Percentiles rank a stretch among this genome's conserved stretches.
phyloP scores from a whole-genome alignment of 2,888 invertebrate species.

The Drosophila macrospina region DNA sequence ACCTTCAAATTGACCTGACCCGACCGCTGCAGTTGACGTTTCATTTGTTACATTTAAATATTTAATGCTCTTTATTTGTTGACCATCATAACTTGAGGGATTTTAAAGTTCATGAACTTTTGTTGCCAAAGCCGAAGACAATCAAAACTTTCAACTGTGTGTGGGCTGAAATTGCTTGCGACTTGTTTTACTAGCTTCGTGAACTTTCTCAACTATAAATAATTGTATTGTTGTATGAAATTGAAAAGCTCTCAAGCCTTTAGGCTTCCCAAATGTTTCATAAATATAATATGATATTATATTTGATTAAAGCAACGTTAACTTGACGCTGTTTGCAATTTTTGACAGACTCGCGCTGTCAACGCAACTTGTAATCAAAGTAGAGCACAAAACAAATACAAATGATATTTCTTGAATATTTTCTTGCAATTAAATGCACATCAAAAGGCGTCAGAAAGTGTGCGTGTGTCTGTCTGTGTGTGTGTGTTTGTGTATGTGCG shows the following conservation, averaged over 20 bases:
- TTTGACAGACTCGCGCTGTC: background rate
- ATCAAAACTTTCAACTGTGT: constrained; percentile 34
- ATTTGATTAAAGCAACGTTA: background rate
- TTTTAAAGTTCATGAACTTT: constrained; percentile 42
- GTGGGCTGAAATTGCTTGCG: constrained; percentile 20
- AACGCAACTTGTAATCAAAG: too few relatives aligned
- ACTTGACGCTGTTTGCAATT: constrained; percentile 18
- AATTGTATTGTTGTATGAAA: constrained; percentile 15
- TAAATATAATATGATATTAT: constrained; percentile 3
- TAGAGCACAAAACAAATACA: background rate
- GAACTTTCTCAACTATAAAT: constrained; percentile 8
- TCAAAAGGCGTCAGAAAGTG: constrained; percentile 60
- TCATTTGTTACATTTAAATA: constrained; percentile 43
- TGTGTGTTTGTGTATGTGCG: too few relatives aligned
- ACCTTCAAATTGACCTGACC: background rate
- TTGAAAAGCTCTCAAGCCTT: background rate
- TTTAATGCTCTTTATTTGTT: constrained; percentile 32
- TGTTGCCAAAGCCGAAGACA: constrained; percentile 33
- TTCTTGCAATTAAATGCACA: constrained; percentile 74
- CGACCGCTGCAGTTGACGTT: constrained; percentile 33
- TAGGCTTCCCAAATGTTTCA: background rate
- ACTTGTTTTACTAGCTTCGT: constrained; percentile 13
- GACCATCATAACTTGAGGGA: constrained; percentile 37
- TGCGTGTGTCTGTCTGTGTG: too few relatives aligned
- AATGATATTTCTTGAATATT: constrained; percentile 37